Evolutionary conservation across 2,888 invertebrate species (phyloP).

Genomic region (Pristionchus fissidentatus): DNA sequence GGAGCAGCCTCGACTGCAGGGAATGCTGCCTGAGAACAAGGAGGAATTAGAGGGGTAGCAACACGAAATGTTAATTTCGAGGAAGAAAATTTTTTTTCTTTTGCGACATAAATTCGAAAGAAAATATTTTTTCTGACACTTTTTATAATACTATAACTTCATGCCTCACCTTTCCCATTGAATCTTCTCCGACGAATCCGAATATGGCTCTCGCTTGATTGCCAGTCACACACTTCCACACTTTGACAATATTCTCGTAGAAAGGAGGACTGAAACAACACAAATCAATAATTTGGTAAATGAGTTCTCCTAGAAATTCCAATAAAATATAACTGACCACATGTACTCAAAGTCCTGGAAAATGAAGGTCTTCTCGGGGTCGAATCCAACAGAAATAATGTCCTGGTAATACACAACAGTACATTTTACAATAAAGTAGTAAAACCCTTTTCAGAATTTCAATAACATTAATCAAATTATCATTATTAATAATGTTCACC

Average conservation of each 20-base stretch:
- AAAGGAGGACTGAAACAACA: slow-evolving; percentile 86
- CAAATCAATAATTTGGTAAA: slow-evolving; percentile 79
- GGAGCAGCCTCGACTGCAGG: slow-evolving; percentile 97
- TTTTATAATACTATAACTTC: slow-evolving; percentile 79
- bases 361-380: slow-evolving; percentile 93
- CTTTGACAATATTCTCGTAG: slow-evolving; percentile 91
- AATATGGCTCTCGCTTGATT: slow-evolving; percentile 99
- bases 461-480: not conserved
- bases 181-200: slow-evolving; percentile 95
- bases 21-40: slow-evolving; percentile 81
- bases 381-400: slow-evolving; percentile 96
- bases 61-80: not conserved
- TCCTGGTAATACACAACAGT: slow-evolving; percentile 79
- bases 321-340: slow-evolving; percentile 81
- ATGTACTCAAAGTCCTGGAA: slow-evolving; percentile 95
- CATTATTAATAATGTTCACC: slow-evolving; percentile 7
- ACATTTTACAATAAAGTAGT: too few relatives aligned
- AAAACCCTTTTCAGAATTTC: not conserved
- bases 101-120: not conserved
- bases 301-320: slow-evolving; percentile 61
- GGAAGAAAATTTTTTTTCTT: not conserved
- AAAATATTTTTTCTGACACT: not conserved
- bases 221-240: slow-evolving; percentile 94
- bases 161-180: slow-evolving; percentile 86
- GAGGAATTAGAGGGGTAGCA: not conserved